Evolutionary conservation across 2,113 vertebrate genomes (phyloP), one percentile per base, ranked within the genome.

Genomic region (Sceloporus undulatus): DNA sequence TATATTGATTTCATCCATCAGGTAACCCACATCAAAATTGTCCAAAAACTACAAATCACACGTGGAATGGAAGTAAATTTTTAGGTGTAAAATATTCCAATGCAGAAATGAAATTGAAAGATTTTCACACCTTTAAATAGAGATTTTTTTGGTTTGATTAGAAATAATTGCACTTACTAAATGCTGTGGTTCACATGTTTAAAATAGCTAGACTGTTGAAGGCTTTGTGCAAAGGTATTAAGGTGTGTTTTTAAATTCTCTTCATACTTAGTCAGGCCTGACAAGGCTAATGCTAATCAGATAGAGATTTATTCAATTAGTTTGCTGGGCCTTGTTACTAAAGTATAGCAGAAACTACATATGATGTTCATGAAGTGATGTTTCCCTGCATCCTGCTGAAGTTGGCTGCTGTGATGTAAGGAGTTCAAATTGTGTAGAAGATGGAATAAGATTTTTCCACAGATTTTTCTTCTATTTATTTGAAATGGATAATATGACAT

Each of bases 291-390:
- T 76, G 56, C 21, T 68, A 77, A 54, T 8, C 5, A 68, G 71
- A 38, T 25, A 83, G 25, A 84, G 83, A 77, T 34, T 68, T 78
- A 84, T 88, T 74, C 29, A 56, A 27, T 52, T 56, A 62, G 16
- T n/a, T 84, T 48, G 38, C 18, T 13, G 48, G 84, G 54, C 14
- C 87, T 66, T 40, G 59, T 77, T 82, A 68, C 40, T 52, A 7
- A 76, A 82, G 59, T 76, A 9, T 7, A 83, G 70, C 52, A 77
- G 82, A 85, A 21, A 16, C 11, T 79, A 70, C 25, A 10, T 79
- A 70, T 77, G 34, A 25, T 18, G 59, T 34, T 48, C 9, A 66
- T 85, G 38, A 77, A 77, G 74, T 21, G 25, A 66, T 85, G 34
- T 77, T 40, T 52, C 27, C 74, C 59, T 65, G n/a, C 66, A 48